phyloP scores from a whole-genome alignment of 2,797 vertebrate species.

The Gadopsis bispinosus region DNA sequence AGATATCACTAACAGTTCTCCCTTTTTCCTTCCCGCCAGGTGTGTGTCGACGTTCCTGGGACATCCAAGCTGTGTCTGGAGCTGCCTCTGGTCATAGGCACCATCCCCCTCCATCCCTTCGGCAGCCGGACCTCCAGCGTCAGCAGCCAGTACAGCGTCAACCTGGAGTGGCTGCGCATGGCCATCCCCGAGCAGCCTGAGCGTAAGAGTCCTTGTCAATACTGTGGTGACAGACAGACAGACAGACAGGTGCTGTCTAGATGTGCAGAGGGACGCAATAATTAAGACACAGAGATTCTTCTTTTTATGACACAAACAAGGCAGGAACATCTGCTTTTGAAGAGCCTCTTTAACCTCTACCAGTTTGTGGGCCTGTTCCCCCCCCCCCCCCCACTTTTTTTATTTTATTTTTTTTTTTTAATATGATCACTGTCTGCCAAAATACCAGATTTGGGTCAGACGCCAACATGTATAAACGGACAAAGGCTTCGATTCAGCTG shows the following conservation, averaged over 20 bases:
- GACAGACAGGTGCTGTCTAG: not conserved
- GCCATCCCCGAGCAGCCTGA: slow-evolving; percentile 90
- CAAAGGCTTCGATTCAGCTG: slow-evolving; percentile 24
- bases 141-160: slow-evolving; percentile 92
- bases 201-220: slow-evolving; percentile 83
- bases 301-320: not conserved
- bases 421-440: slow-evolving; percentile 15
- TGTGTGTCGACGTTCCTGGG: slow-evolving; percentile 95
- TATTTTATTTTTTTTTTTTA: no score
- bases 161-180: slow-evolving; percentile 91
- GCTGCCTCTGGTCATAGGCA: slow-evolving; percentile 95
- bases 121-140: slow-evolving; percentile 94
- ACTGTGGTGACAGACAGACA: not conserved
- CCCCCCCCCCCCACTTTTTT: not conserved
- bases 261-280: not conserved
- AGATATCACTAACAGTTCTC: not conserved
- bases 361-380: not conserved
- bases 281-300: no score
- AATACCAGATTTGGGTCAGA: not conserved
- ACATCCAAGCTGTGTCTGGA: slow-evolving; percentile 94
- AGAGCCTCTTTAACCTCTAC: not conserved
- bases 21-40: slow-evolving; percentile 75
- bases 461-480: slow-evolving; percentile 24
- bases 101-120: slow-evolving; percentile 93
- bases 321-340: not conserved